A percentile compares a stretch with the other conserved stretches of the same genome.
Evolutionary conservation across 2,888 invertebrate species (phyloP).

Genomic region (Stenolophus ochropezus): DNA sequence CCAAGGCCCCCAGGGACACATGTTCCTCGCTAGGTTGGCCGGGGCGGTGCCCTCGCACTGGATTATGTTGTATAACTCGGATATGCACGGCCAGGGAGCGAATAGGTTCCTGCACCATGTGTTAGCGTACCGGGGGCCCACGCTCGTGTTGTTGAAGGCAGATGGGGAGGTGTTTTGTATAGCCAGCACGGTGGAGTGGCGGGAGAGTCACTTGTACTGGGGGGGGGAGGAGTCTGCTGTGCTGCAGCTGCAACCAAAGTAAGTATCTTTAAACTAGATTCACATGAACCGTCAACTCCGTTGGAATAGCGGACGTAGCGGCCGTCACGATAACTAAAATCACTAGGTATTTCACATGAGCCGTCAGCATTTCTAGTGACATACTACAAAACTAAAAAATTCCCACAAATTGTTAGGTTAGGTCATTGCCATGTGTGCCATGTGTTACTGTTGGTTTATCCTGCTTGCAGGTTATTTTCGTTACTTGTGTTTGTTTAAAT

Average conservation of each 20-base stretch:
- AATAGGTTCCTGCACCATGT: slow-evolving; percentile 94
- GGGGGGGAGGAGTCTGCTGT: slow-evolving; percentile 87
- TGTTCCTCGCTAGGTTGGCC: slow-evolving; percentile 79
- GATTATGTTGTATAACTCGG: slow-evolving; percentile 88
- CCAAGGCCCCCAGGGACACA: slow-evolving; percentile 63
- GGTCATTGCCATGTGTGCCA: too few species aligned
- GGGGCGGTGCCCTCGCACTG: slow-evolving; percentile 87
- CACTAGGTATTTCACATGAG: too few species aligned
- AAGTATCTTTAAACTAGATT: too few species aligned
- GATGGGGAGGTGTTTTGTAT: slow-evolving; percentile 83
- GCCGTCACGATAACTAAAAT: too few species aligned
- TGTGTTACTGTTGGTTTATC: too few species aligned
- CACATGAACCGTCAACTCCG: too few species aligned
- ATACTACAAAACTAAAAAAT: too few species aligned
- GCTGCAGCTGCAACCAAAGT: slow-evolving; percentile 85
- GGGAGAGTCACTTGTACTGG: slow-evolving; percentile 89
- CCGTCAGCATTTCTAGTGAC: too few species aligned
- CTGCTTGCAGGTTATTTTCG: too few species aligned
- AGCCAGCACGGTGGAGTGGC: slow-evolving; percentile 88
- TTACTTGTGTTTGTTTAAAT: too few species aligned
- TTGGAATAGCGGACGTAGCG: too few species aligned
- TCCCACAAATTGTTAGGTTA: too few species aligned
- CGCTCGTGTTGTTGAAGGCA: slow-evolving; percentile 78
- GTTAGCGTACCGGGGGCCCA: slow-evolving; percentile 84
- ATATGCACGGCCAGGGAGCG: slow-evolving; percentile 89